Conservation (phyloP, 37 sponge, comb jelly and placozoan species). For the Ianthella basta region DNA sequence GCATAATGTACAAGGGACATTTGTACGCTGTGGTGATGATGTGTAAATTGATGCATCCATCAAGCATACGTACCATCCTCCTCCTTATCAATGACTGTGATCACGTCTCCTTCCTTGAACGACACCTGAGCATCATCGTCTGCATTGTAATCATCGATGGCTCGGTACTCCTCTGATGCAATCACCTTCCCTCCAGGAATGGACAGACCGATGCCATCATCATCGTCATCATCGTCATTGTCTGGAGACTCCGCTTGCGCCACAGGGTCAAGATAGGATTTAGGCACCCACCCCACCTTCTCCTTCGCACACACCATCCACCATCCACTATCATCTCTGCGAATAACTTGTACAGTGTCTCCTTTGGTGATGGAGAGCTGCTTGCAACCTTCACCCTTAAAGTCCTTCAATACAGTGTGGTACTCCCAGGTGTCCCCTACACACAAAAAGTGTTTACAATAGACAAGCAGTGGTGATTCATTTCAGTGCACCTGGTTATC, state of each 20-base stretch:
- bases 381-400: conserved; percentile 33
- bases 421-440: conserved; percentile 67
- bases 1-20: no score
- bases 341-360: conserved; percentile 57
- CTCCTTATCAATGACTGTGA: conserved; percentile 80
- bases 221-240: conserved; percentile 37
- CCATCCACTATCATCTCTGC: conserved; percentile 76
- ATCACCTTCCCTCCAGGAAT: conserved; percentile 31
- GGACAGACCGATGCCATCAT: conserved; percentile 53
- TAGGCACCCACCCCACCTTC: conserved; percentile 73
- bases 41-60: no score
- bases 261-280: conserved; percentile 53
- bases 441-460: no score
- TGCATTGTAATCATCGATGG: conserved; percentile 76
- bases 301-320: conserved; percentile 62
- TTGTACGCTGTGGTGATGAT: no score
- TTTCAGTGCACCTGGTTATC: no score
- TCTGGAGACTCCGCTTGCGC: conserved; percentile 1
- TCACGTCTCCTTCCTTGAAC: conserved; percentile 71
- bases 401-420: conserved; percentile 65
- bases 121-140: conserved; percentile 66
- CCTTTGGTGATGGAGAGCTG: conserved; percentile 68
- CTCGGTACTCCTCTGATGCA: conserved; percentile 49
- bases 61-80: conserved; percentile 76
- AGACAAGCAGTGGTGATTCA: no score